Base-by-base conservation (phyloP, 1,140 invertebrate species). In the Caenorhabditis brenneri region DNA sequence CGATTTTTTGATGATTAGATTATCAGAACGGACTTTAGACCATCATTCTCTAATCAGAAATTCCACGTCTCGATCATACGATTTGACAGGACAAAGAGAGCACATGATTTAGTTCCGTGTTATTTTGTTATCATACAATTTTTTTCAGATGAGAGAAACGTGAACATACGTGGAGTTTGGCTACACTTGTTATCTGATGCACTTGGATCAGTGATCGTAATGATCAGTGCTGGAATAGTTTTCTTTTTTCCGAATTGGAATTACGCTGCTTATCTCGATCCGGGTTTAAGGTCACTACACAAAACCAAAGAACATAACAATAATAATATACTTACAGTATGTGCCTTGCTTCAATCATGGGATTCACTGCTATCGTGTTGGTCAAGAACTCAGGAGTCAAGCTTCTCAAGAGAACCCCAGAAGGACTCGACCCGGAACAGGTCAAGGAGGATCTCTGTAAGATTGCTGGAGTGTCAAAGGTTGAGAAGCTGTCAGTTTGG, bases 101-200 rank as follows among this genome's bases (percentile, higher is more conserved):
- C 29, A 58, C 7, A 7, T 19, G 2, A n/a, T n/a, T n/a, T n/a
- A n/a, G 55, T 5, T 42, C 39, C 39, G 2, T 9, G 29, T 2
- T 58, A 19, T 58, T 58, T 58, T 58, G 1, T 31, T 27, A 58
- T 58, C 22, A 55, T 27, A 27, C 15, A 10, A 5, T 29, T 22
- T 46, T 58, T 81, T 85, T 65, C 58, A 86, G 85, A 51, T 19
- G 39, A 49, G 9, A 74, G 39, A 24, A 95, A 97, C 89, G 95
- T 99, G 94, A 99, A 99, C 90, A 98, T 98, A 95, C 93, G 95
- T 69, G 97, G 96, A 22, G 97, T 98, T 0, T 99, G 99, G 91
- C 93, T 99, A 55, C 98, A 99, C 92, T 95, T 99, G 6, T 91
- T 99, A 6, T 97, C 96, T 31, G 97, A 99, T 92, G 97, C 97